Conservation (phyloP, 2,797 vertebrate species). For the Myotis vivesi region DNA sequence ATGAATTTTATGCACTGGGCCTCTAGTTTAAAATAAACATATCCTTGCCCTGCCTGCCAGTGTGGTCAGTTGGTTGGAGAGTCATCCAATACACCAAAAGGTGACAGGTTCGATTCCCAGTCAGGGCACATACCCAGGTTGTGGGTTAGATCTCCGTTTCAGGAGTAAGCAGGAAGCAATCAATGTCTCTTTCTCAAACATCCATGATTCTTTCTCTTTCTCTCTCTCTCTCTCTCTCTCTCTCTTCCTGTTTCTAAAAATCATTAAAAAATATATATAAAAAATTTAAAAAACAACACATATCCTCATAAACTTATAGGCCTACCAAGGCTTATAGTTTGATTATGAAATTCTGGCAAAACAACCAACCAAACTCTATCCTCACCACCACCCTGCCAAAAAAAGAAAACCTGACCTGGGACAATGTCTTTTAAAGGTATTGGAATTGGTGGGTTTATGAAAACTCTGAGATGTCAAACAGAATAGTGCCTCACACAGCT, state of each 20-base stretch:
- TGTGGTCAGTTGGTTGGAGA: background rate
- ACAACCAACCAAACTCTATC: background rate
- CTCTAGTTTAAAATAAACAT: background rate
- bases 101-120: background rate
- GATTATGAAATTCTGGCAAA: conserved; percentile 18
- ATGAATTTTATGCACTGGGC: no score
- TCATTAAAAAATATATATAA: background rate
- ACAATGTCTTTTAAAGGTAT: conserved; percentile 1
- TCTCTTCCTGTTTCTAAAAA: background rate
- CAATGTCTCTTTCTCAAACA: background rate
- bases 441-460: background rate
- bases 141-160: background rate
- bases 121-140: background rate
- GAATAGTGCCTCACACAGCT: background rate
- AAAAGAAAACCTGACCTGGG: background rate
- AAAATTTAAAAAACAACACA: background rate
- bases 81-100: background rate
- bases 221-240: background rate
- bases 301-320: background rate
- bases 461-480: conserved; percentile 19
- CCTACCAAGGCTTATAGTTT: background rate
- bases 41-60: background rate
- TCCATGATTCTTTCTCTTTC: background rate
- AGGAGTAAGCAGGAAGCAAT: background rate
- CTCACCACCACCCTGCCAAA: no score